Conservation (phyloP, 2,113 vertebrate genomes). For the Ahaetulla prasina region DNA sequence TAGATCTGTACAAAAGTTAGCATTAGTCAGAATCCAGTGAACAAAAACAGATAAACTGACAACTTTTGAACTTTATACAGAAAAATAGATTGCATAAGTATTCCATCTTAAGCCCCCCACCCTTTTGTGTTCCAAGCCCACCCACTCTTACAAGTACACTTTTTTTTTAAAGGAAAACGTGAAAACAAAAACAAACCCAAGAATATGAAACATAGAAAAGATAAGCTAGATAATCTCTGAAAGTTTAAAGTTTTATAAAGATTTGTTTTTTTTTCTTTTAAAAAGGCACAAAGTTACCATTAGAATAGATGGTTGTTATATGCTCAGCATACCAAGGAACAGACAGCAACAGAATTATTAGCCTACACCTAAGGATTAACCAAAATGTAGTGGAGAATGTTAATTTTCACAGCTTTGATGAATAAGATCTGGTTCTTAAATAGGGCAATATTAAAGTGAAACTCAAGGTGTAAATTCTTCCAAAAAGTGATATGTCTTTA, state of each 20-base stretch:
- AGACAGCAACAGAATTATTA: constrained; percentile 60
- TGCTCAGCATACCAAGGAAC: constrained; percentile 69
- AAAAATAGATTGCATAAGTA: constrained; percentile 72
- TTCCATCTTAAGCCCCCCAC: constrained; percentile 43
- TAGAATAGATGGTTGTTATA: constrained; percentile 69
- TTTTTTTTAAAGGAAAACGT: constrained; percentile 44
- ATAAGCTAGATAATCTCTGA: constrained; percentile 72
- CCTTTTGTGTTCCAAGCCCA: constrained; percentile 25
- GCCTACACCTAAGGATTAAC: constrained; percentile 60
- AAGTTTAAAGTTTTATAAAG: constrained; percentile 70
- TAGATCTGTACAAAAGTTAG: constrained; percentile 90
- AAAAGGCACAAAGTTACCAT: constrained; percentile 76
- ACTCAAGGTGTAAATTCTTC: constrained; percentile 39
- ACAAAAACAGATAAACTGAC: constrained; percentile 71
- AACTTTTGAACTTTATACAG: constrained; percentile 62
- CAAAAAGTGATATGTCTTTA: constrained; percentile 43
- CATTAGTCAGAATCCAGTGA: constrained; percentile 82
- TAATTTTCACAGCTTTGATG: constrained; percentile 74
- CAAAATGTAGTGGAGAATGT: constrained; percentile 60
- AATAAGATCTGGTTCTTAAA: constrained; percentile 63
- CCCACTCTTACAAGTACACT: constrained; percentile 28
- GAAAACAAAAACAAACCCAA: constrained; percentile 49
- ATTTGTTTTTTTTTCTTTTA: constrained; percentile 41
- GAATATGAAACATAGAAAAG: constrained; percentile 72
- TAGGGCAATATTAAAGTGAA: constrained; percentile 50